A percentile compares a stretch with the other conserved stretches of the same genome.
These are phyloP conservation scores for Lapara coniferarum DNA, from an alignment of 2,888 invertebrate species.

Conservation along the genomic window DNA sequence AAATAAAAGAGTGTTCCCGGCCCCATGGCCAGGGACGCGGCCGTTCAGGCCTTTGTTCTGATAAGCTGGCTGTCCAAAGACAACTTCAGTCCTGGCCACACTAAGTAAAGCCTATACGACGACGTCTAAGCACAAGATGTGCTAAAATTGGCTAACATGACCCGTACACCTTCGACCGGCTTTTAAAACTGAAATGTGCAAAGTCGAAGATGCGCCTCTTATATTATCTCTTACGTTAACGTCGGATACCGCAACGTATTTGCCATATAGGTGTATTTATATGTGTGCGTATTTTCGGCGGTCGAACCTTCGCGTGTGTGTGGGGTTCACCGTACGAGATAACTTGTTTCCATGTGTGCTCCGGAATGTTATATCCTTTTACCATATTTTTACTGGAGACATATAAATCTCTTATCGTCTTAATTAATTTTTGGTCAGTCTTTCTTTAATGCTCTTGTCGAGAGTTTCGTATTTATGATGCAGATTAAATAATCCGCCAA, in stretches of 20 bases:
- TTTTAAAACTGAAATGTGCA: slow-evolving; percentile 82
- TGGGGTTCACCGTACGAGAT: slow-evolving; percentile 54
- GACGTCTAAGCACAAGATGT: slow-evolving; percentile 60
- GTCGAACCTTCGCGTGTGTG: slow-evolving; percentile 52
- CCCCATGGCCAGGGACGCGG: slow-evolving; percentile 75
- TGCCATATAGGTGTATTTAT: slow-evolving; percentile 67
- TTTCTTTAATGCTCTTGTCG: slow-evolving; percentile 26
- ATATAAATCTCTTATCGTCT: slow-evolving; percentile 36
- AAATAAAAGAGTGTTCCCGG: slow-evolving; percentile 69
- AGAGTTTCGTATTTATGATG: slow-evolving; percentile 29
- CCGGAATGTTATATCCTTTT: slow-evolving; percentile 53
- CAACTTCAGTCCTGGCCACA: slow-evolving; percentile 54
- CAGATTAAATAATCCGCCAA: slow-evolving; percentile 31
- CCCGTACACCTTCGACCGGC: slow-evolving; percentile 75
- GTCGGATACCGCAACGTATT: slow-evolving; percentile 80
- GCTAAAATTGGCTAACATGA: slow-evolving; percentile 73
- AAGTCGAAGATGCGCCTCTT: slow-evolving; percentile 82
- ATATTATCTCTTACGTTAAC: slow-evolving; percentile 82
- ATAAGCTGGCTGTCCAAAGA: slow-evolving; percentile 40
- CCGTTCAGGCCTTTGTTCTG: slow-evolving; percentile 57
- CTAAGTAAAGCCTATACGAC: slow-evolving; percentile 54
- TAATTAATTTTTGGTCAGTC: slow-evolving; percentile 43
- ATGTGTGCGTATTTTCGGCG: slow-evolving; percentile 72
- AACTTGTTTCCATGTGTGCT: slow-evolving; percentile 42
- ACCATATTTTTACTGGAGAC: slow-evolving; percentile 51